Evolutionary conservation across 2,888 invertebrate genomes (phyloP), one percentile per base, ranked within the genome.

Genomic region (Plebejus melissa): DNA sequence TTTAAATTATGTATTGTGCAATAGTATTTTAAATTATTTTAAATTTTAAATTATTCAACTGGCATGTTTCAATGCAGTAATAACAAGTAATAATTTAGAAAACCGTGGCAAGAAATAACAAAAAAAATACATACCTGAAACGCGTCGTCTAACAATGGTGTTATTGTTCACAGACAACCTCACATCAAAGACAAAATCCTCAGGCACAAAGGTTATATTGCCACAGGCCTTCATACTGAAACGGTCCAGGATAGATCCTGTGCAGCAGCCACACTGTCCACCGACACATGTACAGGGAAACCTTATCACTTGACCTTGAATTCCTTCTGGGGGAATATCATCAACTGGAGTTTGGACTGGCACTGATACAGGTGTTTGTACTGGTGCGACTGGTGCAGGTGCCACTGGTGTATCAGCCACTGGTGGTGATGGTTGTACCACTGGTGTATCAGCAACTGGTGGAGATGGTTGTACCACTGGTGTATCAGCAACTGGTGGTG

Each of bases 121-220:
- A 11, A 78, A 54, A 36, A 1, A 69, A 22, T 46, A 54, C 74
- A 94, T 95, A 94, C 97, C 97, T 81, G 97, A 97, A 76, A 97
- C 94, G 81, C 95, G 95, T 77, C 95, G 95, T 74, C 96, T 95
- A 80, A 96, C 96, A 77, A 97, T 93, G 28, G 96, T 95, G 77
- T 95, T 94, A 80, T 96, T 95, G 82, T 97, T 97, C 82, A 97
- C 94, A 75, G 94, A 94, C 86, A 97, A 90, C 80, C 94, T 95
- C 38, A 97, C 94, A 77, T 96, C 96, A 84, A 97, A 96, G 46
- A 96, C 95, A 85, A 97, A 97, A 80, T 97, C 97, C 81, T 97
- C 97, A 0, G 97, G 96, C 32, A 96, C 94, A 84, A 97, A 97
- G 13, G 95, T 95, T 38, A 97, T 93, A 83, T 97, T 97, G 69